Evolutionary conservation across 2,888 invertebrate species (phyloP).

Genomic region (Sussaba pulchella): DNA sequence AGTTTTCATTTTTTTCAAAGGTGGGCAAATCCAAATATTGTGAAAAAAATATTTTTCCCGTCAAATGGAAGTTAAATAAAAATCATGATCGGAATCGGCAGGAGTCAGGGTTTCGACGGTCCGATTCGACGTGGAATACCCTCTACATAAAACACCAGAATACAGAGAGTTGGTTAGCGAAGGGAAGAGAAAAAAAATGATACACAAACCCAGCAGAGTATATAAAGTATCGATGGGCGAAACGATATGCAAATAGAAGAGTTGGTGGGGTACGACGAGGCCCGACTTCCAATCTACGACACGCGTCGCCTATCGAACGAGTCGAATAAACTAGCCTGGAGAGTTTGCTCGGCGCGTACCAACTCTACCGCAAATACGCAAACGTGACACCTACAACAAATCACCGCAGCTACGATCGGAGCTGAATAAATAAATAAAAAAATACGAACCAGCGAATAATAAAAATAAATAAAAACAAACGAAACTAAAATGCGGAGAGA

Average conservation of each 20-base stretch:
- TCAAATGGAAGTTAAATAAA: too few species aligned
- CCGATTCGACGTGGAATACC: too few species aligned
- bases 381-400: not conserved
- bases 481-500: not conserved
- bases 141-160: too few species aligned
- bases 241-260: slow-evolving; percentile 59
- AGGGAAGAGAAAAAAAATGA: slow-evolving; percentile 4
- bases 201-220: slow-evolving; percentile 32
- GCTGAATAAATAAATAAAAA: not conserved
- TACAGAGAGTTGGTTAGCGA: not conserved
- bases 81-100: too few species aligned
- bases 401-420: not conserved
- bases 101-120: too few species aligned
- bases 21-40: too few species aligned
- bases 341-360: slow-evolving; percentile 16
- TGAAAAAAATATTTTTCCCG: too few species aligned
- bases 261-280: slow-evolving; percentile 31
- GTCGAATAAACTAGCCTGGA: slow-evolving; percentile 29
- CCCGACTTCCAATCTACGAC: slow-evolving; percentile 54
- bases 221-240: slow-evolving; percentile 56
- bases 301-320: slow-evolving; percentile 43
- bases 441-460: not conserved
- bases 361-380: not conserved
- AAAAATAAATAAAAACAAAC: not conserved
- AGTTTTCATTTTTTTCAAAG: too few species aligned